Base-by-base conservation (phyloP, 2,888 invertebrate species). In the Eucera pruinosa region DNA sequence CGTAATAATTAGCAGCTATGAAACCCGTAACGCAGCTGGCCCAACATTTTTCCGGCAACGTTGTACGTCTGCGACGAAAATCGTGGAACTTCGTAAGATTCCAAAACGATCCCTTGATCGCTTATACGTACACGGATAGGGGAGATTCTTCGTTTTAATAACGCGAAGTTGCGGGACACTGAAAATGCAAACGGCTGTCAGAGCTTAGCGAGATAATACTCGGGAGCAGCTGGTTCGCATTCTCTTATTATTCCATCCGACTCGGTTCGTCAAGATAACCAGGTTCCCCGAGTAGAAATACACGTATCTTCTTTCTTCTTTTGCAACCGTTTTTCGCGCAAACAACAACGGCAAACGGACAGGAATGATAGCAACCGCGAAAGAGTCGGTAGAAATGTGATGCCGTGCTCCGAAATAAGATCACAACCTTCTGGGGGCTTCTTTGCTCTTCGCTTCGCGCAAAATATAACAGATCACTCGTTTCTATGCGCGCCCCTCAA, bases 151-250 rank as follows among this genome's bases (percentile, higher is more conserved):
- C 15, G 13, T 15, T 60, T 30, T 48, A 70, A 70, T 61, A 73
- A 73, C 39, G 18, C n/a, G 6, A 27, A n/a, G 47, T 23, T 33
- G 7, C 15, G n/a, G n/a, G 9, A 4, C 11, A 15, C n/a, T 43
- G 73, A 72, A 73, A 62, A 73, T 71, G 73, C 61, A 72, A 73
- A 71, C 55, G 30, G 11, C 33, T 25, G 55, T 25, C 71, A 33
- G 43, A 18, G 54, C 61, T 71, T 33, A 60, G 27, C 45, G 20
- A 2, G 0, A 4, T 25, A 25, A 20, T 9, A 27, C 27, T 5
- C 5, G 5, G 15, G 47, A 23, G 55, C 50, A 36, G 39, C 55
- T 55, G 70, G 9, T 62, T 58, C 41, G 15, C 50, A 41, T 68
- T 64, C 55, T 41, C 55, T 61, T 61, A 57, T 76, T 75, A 75